phyloP scores from a whole-genome alignment of 2,888 invertebrate species.

The Drosophila mimica region DNA sequence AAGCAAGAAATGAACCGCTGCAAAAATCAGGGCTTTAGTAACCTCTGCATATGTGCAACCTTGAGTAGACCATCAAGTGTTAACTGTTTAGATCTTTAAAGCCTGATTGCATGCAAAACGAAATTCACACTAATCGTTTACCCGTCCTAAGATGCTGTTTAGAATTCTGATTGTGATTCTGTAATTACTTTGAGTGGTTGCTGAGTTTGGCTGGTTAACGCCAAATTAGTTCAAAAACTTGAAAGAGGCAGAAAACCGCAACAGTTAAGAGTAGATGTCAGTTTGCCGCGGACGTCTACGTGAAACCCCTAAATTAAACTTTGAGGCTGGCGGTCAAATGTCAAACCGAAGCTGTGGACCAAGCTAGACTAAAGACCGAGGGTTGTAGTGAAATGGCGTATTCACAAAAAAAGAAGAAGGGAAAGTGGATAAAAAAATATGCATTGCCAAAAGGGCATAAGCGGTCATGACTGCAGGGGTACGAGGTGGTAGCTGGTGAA shows the following conservation, averaged over 20 bases:
- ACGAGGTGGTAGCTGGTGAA: conserved; percentile 28
- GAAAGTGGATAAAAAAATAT: conserved; percentile 7
- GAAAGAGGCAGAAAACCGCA: conserved; percentile 13
- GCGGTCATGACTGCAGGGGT: conserved; percentile 7
- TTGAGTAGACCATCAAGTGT: background rate
- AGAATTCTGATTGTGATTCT: background rate
- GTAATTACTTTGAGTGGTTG: conserved; percentile 5
- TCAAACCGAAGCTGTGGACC: conserved; percentile 33
- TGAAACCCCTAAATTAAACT: conserved; percentile 69
- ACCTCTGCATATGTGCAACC: background rate
- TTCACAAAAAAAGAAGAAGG: conserved; percentile 19
- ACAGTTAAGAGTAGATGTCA: conserved; percentile 46
- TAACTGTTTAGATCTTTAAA: background rate
- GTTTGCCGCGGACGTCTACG: conserved; percentile 51
- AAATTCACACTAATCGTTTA: background rate
- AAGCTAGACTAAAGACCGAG: conserved; percentile 16
- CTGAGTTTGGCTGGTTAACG: background rate
- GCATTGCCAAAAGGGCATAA: conserved; percentile 6
- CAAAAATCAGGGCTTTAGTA: conserved; percentile 14
- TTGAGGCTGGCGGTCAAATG: conserved; percentile 45
- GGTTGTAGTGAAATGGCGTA: conserved; percentile 33
- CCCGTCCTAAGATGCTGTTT: background rate
- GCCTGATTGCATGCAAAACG: background rate
- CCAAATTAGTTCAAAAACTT: conserved; percentile 5
- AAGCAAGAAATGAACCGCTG: background rate